Percentiles rank a stretch among this genome's conserved stretches.
phyloP scores from a whole-genome alignment of 2,113 vertebrate genomes.

The Tinamus guttatus region DNA sequence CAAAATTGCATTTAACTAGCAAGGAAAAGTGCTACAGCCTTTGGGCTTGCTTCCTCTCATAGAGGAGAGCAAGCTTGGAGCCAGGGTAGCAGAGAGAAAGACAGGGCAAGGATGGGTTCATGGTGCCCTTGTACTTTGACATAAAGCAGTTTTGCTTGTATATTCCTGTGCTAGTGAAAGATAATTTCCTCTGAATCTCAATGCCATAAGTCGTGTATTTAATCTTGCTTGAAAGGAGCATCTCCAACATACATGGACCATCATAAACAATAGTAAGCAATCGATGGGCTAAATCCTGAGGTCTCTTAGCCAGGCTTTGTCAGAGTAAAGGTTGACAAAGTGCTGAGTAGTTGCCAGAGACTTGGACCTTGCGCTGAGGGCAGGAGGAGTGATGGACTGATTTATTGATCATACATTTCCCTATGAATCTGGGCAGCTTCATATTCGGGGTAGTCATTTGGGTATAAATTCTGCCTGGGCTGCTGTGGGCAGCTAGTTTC shows the following conservation, averaged over 20 bases:
- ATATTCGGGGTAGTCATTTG: constrained; percentile 33
- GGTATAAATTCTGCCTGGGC: constrained; percentile 32
- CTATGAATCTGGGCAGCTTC: constrained; percentile 39
- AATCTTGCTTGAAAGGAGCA: constrained; percentile 62
- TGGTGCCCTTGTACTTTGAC: neutral
- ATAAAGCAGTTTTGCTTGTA: neutral
- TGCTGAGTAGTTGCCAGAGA: constrained; percentile 43
- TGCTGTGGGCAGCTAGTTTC: neutral
- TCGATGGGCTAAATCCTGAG: constrained; percentile 59
- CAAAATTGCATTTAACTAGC: neutral
- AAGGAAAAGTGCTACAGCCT: neutral
- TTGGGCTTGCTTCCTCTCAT: no score
- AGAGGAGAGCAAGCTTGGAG: neutral
- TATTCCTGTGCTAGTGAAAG: neutral
- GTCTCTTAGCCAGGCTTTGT: constrained; percentile 42
- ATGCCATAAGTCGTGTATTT: constrained; percentile 42
- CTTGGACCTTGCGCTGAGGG: neutral
- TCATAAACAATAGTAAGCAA: constrained; percentile 48
- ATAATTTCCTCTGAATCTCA: constrained; percentile 26
- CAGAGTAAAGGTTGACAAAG: constrained; percentile 53
- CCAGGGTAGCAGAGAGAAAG: no score
- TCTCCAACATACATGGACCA: neutral
- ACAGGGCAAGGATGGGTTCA: neutral
- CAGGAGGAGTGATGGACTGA: constrained; percentile 46
- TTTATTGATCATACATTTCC: constrained; percentile 58